Base-by-base conservation (phyloP, 2,113 vertebrate species). In the Chloebia gouldiae region DNA sequence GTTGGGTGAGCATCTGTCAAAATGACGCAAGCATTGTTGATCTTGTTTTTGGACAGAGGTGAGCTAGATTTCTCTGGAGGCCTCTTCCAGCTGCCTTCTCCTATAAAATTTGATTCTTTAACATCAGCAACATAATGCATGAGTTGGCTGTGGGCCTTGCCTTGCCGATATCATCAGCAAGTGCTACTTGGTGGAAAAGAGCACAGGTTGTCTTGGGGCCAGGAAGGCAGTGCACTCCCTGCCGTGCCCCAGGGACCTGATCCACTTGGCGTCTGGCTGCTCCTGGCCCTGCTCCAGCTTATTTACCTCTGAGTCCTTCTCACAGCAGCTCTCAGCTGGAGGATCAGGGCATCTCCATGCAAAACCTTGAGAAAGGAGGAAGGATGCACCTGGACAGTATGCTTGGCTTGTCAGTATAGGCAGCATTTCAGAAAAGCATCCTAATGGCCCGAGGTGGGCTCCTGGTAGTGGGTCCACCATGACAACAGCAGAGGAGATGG, bases 61-160 rank as follows among this genome's bases (percentile, higher is more conserved):
- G 94, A 96, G 76, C 71, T 96, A 70, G 68, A 81, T 92, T 90
- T 83, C 85, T 93, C 79, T 57, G 63, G 90, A 93, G 82, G 64
- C 68, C 35, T 87, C 68, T 97, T 96, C 90, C 94, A 96, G 95
- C 92, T 95, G 76, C 91, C 88, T 95, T 92, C 88, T 95, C 60
- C 71, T 88, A 59, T 94, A 97, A 96, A 96, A 96, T 82, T 90
- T 94, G 92, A 92, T 93, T 94, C 94, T 86, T 25, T 94, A 93
- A 96, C 92, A 92, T 93, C 86, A 88, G 82, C 60, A 93, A 80
- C 82, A 81, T 94, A 97, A 96, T 93, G 92, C 83, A 83, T 90
- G 86, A 96, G 88, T 88, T 95, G 92, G 96, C 95, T 66, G 72
- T 57, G 86, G 86, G 64, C 88, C 94, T 95, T 90, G 85, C 79